Conservation (phyloP, 2,113 vertebrate genomes). For the Datnioides undecimradiatus region DNA sequence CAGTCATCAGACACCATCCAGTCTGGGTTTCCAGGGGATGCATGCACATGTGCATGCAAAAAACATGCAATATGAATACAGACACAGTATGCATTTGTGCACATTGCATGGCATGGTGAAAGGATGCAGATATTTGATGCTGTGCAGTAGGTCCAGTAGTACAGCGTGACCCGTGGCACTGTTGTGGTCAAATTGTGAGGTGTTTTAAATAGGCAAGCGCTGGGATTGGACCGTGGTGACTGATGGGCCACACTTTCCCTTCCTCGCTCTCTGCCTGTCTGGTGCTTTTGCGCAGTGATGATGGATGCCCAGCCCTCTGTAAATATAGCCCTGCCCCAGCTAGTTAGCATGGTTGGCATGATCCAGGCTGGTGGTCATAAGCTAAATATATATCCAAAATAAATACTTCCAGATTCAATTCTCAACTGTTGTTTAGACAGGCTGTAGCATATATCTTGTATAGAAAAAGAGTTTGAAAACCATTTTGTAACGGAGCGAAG, state of each 20-base stretch:
- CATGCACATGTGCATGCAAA: conserved; percentile 2
- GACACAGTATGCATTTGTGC: conserved; percentile 43
- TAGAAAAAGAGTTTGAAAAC: conserved; percentile 49
- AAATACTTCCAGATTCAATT: conserved; percentile 82
- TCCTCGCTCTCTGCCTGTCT: conserved; percentile 71
- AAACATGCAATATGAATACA: conserved; percentile 2
- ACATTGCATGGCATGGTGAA: conserved; percentile 12
- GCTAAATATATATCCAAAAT: conserved; percentile 83
- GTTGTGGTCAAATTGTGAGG: conserved; percentile 69
- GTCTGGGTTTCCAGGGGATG: conserved; percentile 9
- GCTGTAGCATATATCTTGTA: conserved; percentile 49
- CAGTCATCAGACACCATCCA: conserved; percentile 43
- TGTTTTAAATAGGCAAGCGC: conserved; percentile 74
- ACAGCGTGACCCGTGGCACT: conserved; percentile 56
- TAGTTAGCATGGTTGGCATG: conserved; percentile 85
- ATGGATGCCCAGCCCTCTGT: conserved; percentile 79
- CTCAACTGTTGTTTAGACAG: conserved; percentile 73
- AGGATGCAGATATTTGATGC: conserved; percentile 43
- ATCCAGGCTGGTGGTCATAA: conserved; percentile 75
- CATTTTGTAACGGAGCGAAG: conserved; percentile 40
- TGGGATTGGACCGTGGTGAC: conserved; percentile 74
- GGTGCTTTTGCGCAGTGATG: conserved; percentile 69
- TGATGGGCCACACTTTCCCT: conserved; percentile 81
- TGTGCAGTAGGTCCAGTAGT: conserved; percentile 46
- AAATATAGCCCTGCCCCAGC: conserved; percentile 83